Evolutionary conservation across 1,140 invertebrate genomes (phyloP).

Genomic region (Leucophenga varia): DNA sequence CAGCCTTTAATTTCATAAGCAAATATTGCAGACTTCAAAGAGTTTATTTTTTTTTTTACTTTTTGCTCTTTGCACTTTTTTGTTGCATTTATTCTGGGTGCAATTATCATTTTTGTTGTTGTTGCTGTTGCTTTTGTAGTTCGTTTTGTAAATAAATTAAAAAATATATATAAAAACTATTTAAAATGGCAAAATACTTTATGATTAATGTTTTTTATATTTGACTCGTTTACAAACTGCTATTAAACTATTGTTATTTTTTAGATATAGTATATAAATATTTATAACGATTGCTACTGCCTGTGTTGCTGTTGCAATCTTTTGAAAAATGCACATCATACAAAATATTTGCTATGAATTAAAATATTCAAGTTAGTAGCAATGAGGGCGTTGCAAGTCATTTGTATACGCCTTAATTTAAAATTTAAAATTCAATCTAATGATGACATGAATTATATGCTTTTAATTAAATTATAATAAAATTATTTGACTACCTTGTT

Average conservation of each 20-base stretch:
- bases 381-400: no score
- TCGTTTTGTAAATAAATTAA: conserved; percentile 11
- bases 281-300: conserved; percentile 8
- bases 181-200: no score
- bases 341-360: conserved; percentile 1
- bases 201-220: no score
- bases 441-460: no score
- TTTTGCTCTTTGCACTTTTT: conserved; percentile 43
- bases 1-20: no score
- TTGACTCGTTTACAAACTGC: no score
- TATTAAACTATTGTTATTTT: no score
- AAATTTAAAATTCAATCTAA: no score
- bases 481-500: conserved; percentile 11
- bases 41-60: no score
- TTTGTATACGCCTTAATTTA: no score
- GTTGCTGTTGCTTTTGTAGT: conserved; percentile 33
- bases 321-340: conserved; percentile 31
- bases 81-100: conserved; percentile 34
- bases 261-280: conserved; percentile 18
- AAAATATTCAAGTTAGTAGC: background rate
- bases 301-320: conserved; percentile 40
- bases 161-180: no score
- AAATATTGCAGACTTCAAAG: no score
- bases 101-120: conserved; percentile 30
- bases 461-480: conserved; percentile 14